Base-by-base conservation (phyloP, 2,113 vertebrate species). In the Hypomesus transpacificus region DNA sequence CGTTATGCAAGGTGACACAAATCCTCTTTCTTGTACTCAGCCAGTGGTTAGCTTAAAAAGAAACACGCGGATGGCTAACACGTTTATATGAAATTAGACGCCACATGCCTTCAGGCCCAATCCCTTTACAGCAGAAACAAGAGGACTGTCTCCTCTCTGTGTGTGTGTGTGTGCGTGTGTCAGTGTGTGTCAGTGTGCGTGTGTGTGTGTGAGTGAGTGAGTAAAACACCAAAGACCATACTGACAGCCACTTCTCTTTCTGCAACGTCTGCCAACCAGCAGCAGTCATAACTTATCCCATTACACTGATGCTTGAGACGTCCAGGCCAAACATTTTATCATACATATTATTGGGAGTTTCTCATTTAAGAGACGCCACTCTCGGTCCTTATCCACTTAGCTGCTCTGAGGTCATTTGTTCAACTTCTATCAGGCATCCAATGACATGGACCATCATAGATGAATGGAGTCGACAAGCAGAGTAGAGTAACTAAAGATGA, bases 101-200 rank as follows among this genome's bases (percentile, higher is more conserved):
- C 66, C 65, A 69, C 62, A 69, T 77, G 54, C 74, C 63, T 82
- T 17, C 62, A 39, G 50, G 66, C 76, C 39, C 68, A 79, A 79
- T 87, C 76, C 70, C 66, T 84, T 84, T 78, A 82, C 74, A 81
- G 75, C 21, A 16, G 78, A 75, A 82, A 80, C 78, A 75, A 69
- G 75, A 85, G 71, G 62, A 31, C 75, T 62, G 63, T 67, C 77
- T 81, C 71, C 73, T 78, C n/a, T 70, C 62, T 63, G 5, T 50
- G 34, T 4, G 75, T 71, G 52, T 70, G 61, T 74, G 62, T 67
- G 66, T 39, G 39, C 11, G 39, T 31, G 31, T 50, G 34, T 4
- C 74, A 69, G 52, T 68, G 58, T 39, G 39, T 39, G 39, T 39
- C 4, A 39, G 75, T 71, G 52, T 65, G 61, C 66, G 68, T 60